Percentiles rank a stretch among this genome's conserved stretches.
Evolutionary conservation across 1,140 invertebrate genomes (phyloP).

Genomic region (Dendroctonus ponderosae): DNA sequence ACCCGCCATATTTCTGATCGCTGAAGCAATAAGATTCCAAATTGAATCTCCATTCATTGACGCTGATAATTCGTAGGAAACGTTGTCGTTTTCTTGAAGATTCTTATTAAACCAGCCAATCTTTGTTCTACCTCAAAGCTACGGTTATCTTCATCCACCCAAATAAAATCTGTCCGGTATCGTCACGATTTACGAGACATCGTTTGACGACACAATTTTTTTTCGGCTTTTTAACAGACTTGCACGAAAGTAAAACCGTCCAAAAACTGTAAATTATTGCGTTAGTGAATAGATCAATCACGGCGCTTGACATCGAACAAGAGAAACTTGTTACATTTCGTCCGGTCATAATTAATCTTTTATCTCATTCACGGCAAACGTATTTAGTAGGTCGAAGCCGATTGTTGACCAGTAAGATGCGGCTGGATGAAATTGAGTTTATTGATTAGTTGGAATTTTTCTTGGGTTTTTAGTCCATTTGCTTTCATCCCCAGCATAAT

Average conservation of each 20-base stretch:
- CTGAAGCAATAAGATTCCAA: too few species aligned
- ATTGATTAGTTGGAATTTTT: not conserved
- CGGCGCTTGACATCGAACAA: not conserved
- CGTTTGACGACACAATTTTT: not conserved
- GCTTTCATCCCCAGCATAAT: too few species aligned
- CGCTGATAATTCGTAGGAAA: too few species aligned
- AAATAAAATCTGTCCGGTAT: too few species aligned
- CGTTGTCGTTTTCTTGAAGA: too few species aligned
- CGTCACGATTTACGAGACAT: too few species aligned
- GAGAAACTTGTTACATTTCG: slow-evolving; percentile 5
- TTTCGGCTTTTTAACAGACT: not conserved
- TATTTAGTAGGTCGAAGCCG: not conserved
- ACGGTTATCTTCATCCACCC: too few species aligned
- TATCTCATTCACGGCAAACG: slow-evolving; percentile 3
- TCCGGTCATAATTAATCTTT: slow-evolving; percentile 1
- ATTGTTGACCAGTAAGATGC: not conserved
- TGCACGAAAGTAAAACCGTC: slow-evolving; percentile 3
- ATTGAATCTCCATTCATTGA: too few species aligned
- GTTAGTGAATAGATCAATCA: slow-evolving; percentile 4
- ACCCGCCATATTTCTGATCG: too few species aligned
- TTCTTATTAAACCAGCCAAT: too few species aligned
- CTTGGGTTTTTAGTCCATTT: not conserved
- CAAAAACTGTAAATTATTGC: slow-evolving; percentile 1
- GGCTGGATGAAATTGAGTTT: not conserved
- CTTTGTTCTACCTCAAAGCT: too few species aligned